Percentiles rank a stretch among this genome's conserved stretches.
Evolutionary conservation across 2,888 invertebrate species (phyloP).

Genomic region (Chouioia cunea): DNA sequence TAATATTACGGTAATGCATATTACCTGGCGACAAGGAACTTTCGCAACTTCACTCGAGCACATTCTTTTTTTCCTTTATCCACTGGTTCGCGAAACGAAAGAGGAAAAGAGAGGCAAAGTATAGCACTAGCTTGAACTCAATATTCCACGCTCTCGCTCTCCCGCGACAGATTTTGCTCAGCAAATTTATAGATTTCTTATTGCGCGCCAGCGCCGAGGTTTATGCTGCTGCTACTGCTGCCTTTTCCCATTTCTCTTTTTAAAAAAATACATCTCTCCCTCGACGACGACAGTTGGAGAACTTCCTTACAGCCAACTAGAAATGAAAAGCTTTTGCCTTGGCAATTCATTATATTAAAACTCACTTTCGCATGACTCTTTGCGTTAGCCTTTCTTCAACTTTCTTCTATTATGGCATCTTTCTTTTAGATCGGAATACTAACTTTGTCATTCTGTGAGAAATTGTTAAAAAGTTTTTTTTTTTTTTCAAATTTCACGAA

Average conservation of each 20-base stretch:
- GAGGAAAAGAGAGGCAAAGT: conserved; percentile 17
- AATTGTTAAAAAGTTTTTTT: too few relatives aligned
- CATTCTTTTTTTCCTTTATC: not conserved
- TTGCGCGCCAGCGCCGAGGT: conserved; percentile 39
- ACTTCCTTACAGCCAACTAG: not conserved
- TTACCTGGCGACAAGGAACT: conserved; percentile 39
- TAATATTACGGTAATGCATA: conserved; percentile 35
- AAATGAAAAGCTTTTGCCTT: conserved; percentile 18
- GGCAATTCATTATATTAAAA: conserved; percentile 26
- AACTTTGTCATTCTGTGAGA: not conserved
- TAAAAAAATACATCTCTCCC: conserved; percentile 22
- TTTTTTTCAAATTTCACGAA: too few relatives aligned
- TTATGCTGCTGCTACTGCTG: not conserved
- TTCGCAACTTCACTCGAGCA: conserved; percentile 24
- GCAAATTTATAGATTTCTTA: conserved; percentile 61
- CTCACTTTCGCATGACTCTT: not conserved
- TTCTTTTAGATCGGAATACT: not conserved
- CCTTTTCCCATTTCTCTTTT: conserved; percentile 1
- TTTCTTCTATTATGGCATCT: too few relatives aligned
- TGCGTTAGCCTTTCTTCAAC: too few relatives aligned
- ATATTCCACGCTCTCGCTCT: conserved; percentile 58
- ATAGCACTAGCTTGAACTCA: conserved; percentile 50
- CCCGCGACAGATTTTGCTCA: conserved; percentile 58
- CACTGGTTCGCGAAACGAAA: not conserved
- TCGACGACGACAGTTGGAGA: conserved; percentile 5